Conservation (phyloP, 2,113 vertebrate species). For the chimpanzee (Pan troglodytes) region NHGRI_mPanTro3-v2.1_pri NC_072413.2:38447001-38447500, state of each 20-base stretch:
- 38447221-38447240: too few relatives aligned
- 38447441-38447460: neutral
- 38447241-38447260: neutral
- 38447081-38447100: too few relatives aligned
- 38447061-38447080: too few relatives aligned
- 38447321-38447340: neutral
- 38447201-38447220: too few relatives aligned
- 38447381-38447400: neutral
- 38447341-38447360: neutral
- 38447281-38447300: neutral
- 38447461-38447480: neutral
- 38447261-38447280: neutral
- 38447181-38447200: too few relatives aligned
- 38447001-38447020: too few relatives aligned
- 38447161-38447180: too few relatives aligned
- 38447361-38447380: neutral
- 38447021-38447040: too few relatives aligned
- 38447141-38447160: too few relatives aligned
- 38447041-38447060: too few relatives aligned
- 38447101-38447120: too few relatives aligned
- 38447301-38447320: neutral
- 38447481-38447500: neutral
- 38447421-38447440: neutral
- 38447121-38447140: too few relatives aligned
- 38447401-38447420: neutral